Conservation (phyloP, 2,113 vertebrate species). For the Dasyprocta punctata region DNA sequence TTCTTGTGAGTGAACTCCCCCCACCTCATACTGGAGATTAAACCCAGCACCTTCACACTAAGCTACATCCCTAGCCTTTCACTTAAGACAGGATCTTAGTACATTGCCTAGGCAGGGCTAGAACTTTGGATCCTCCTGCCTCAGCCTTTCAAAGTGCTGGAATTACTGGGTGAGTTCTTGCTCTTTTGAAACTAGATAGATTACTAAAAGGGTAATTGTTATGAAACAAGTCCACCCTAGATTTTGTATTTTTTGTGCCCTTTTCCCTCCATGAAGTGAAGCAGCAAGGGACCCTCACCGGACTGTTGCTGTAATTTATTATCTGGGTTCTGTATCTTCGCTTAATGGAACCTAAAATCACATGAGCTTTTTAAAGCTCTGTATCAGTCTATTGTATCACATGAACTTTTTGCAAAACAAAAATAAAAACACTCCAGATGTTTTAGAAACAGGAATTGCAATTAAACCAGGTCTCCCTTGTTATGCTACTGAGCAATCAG, state of each 20-base stretch:
- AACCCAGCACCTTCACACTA: background rate
- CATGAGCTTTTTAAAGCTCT: conserved; percentile 15
- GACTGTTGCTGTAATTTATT: background rate
- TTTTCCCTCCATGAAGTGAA: background rate
- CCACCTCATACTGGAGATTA: background rate
- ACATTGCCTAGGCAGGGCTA: background rate
- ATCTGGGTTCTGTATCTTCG: background rate
- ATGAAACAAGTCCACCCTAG: background rate
- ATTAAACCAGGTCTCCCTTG: background rate
- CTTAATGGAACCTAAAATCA: background rate
- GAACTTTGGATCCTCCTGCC: background rate
- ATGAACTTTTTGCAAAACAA: background rate
- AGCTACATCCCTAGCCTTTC: background rate
- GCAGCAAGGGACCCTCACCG: background rate
- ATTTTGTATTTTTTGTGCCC: too few relatives aligned
- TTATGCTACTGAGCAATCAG: background rate
- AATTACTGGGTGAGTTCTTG: background rate
- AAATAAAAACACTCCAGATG: background rate
- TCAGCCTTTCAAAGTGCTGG: background rate
- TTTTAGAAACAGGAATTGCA: conserved; percentile 11
- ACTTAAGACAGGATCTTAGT: background rate
- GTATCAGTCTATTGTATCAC: background rate
- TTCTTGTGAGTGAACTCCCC: background rate
- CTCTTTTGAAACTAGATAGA: background rate
- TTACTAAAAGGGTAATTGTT: background rate